Percentiles rank a stretch among this genome's conserved stretches.
phyloP scores from a whole-genome alignment of 2,113 vertebrate species.

The Trogon surrucura region DNA sequence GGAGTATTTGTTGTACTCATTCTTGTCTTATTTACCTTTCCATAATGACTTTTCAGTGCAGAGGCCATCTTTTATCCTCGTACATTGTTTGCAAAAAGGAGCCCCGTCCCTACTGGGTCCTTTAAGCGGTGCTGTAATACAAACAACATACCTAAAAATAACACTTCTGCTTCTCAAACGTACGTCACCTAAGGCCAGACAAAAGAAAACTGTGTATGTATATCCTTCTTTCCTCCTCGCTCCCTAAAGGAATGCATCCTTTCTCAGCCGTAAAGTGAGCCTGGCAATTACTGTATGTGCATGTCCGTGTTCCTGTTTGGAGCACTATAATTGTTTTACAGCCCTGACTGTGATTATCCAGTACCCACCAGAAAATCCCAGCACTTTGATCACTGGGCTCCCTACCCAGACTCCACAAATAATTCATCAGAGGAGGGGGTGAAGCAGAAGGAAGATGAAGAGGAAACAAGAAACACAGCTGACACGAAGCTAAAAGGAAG shows the following conservation, averaged over 20 bases:
- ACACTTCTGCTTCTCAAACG: not conserved
- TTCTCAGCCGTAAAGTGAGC: conserved; percentile 56
- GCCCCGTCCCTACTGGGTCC: conserved; percentile 7
- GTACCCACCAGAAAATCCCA: conserved; percentile 60
- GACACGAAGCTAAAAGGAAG: conserved; percentile 46
- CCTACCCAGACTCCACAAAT: conserved; percentile 45
- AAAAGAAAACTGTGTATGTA: conserved; percentile 62
- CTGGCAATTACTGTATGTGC: conserved; percentile 65
- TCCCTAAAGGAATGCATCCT: conserved; percentile 54
- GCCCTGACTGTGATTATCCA: conserved; percentile 61
- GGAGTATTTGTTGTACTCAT: conserved; percentile 58
- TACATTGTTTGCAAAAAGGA: conserved; percentile 54
- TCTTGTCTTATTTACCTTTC: conserved; percentile 58
- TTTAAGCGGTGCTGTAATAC: conserved; percentile 6
- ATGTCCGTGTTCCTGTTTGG: conserved; percentile 64
- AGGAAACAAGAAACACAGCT: conserved; percentile 47
- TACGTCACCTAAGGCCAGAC: conserved; percentile 54
- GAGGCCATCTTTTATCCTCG: conserved; percentile 39
- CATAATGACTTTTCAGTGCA: conserved; percentile 56
- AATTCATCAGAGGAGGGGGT: conserved; percentile 6
- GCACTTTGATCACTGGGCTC: conserved; percentile 64
- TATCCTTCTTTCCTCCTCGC: not conserved
- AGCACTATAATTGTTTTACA: conserved; percentile 65
- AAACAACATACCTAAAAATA: conserved; percentile 61
- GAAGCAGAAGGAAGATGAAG: conserved; percentile 45